A percentile compares a stretch with the other conserved stretches of the same genome.
phyloP scores from a whole-genome alignment of 2,113 vertebrate genomes.

The Jacana jacana region DNA sequence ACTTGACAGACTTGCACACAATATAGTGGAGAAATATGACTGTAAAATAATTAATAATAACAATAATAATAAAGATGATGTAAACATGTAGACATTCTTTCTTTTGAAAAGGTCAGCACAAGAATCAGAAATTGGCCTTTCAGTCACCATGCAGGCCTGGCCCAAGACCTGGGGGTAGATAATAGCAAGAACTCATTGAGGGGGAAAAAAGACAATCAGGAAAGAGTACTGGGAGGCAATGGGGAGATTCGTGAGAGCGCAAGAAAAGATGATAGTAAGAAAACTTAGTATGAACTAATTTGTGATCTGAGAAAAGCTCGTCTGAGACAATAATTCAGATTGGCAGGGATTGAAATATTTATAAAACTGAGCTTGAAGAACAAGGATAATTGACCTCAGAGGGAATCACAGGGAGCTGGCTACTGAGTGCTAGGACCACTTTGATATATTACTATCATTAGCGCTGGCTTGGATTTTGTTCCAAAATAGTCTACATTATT shows the following conservation, averaged over 20 bases:
- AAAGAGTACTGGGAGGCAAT: background rate
- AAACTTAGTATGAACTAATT: slow-evolving; percentile 30
- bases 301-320: slow-evolving; percentile 16
- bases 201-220: background rate
- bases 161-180: background rate
- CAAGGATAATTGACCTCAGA: slow-evolving; percentile 60
- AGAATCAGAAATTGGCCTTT: slow-evolving; percentile 1
- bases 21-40: background rate
- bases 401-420: slow-evolving; percentile 45
- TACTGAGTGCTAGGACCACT: slow-evolving; percentile 22
- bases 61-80: background rate
- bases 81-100: background rate
- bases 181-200: background rate
- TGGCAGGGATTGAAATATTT: slow-evolving; percentile 55
- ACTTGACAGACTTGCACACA: background rate
- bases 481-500: slow-evolving; percentile 63
- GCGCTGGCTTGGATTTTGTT: slow-evolving; percentile 26
- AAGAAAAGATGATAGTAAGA: background rate
- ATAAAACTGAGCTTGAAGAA: slow-evolving; percentile 52
- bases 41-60: background rate
- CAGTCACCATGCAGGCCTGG: background rate
- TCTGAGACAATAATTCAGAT: slow-evolving; percentile 53
- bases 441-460: slow-evolving; percentile 66
- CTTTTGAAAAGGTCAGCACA: background rate
- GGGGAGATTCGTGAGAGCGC: background rate